These are phyloP conservation scores for Drosophila athabasca DNA, from an alignment of 1,140 invertebrate species.

Conservation along the genomic window DNA sequence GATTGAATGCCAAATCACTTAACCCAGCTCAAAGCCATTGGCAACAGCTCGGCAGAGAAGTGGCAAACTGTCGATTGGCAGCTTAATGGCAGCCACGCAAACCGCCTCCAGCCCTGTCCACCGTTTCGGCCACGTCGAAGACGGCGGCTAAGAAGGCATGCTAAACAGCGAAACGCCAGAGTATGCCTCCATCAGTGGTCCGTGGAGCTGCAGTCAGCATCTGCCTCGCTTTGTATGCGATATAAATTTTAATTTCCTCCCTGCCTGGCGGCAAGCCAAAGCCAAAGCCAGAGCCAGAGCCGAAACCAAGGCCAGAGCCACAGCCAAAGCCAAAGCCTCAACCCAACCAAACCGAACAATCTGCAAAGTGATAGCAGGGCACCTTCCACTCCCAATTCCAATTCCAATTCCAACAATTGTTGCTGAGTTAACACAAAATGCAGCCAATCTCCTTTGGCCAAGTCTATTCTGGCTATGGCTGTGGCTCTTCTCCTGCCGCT, in stretches of 20 bases:
- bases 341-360: conserved; percentile 29
- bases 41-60: conserved; percentile 60
- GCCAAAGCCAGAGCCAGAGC: conserved; percentile 3
- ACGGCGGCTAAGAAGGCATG: conserved; percentile 42
- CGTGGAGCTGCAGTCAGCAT: conserved; percentile 42
- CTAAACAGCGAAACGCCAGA: conserved; percentile 65
- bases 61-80: conserved; percentile 74
- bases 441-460: conserved; percentile 56
- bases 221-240: conserved; percentile 54
- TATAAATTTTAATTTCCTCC: conserved; percentile 75
- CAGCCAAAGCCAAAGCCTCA: conserved; percentile 27
- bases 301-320: conserved; percentile 23
- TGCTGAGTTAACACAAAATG: conserved; percentile 78
- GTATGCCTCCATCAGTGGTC: conserved; percentile 30
- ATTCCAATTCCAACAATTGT: conserved; percentile 66
- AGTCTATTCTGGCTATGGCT: conserved; percentile 10
- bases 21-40: conserved; percentile 70
- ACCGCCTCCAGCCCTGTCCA: conserved; percentile 49
- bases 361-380: conserved; percentile 49
- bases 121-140: conserved; percentile 5
- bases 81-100: conserved; percentile 72
- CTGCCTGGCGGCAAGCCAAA: conserved; percentile 61
- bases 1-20: conserved; percentile 74
- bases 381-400: not conserved
- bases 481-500: conserved; percentile 5